Conservation (phyloP, 2,113 vertebrate genomes). For the Sceloporus undulatus region DNA sequence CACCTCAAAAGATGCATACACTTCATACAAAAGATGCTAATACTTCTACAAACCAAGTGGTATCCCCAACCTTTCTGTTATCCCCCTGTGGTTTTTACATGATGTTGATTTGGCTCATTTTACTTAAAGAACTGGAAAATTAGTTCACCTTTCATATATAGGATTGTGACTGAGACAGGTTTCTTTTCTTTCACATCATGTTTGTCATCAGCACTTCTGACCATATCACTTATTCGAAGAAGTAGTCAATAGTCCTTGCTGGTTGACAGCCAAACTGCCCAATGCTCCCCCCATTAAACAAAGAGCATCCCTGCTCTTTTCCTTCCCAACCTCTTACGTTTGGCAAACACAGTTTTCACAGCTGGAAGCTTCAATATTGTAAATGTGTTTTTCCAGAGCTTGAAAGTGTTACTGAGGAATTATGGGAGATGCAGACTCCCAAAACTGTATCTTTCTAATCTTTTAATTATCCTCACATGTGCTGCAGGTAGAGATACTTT, state of each 20-base stretch:
- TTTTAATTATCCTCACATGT: background rate
- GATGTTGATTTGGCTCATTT: background rate
- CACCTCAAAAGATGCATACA: no score
- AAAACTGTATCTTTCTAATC: background rate
- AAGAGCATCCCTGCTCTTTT: no score
- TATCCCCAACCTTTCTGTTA: background rate
- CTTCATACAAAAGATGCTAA: background rate
- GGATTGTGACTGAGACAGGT: accelerated
- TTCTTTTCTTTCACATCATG: background rate
- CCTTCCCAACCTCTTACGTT: no score
- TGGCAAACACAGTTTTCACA: background rate
- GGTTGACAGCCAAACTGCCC: background rate
- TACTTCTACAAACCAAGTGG: background rate
- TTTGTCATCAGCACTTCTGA: background rate
- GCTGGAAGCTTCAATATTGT: accelerated
- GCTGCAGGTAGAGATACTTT: accelerated
- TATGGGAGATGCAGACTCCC: background rate
- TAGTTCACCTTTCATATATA: accelerated
- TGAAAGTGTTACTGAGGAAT: background rate
- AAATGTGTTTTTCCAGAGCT: no score
- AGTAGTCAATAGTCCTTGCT: background rate
- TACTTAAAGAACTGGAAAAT: background rate
- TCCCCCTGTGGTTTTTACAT: background rate
- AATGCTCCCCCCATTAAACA: accelerated
- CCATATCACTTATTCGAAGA: accelerated